Conservation (phyloP, 1,140 invertebrate genomes). For the Eupeodes corollae region DNA sequence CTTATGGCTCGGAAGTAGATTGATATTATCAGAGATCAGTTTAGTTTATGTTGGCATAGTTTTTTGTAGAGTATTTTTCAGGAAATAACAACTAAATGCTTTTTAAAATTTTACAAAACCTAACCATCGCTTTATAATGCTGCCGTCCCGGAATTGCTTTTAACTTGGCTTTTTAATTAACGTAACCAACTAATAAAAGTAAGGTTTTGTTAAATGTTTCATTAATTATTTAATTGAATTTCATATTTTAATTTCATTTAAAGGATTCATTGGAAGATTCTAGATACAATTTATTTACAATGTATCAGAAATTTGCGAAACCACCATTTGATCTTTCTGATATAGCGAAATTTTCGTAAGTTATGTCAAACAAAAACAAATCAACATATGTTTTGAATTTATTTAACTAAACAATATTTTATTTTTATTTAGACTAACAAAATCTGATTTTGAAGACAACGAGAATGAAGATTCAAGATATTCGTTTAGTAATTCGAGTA, state of each 20-base stretch:
- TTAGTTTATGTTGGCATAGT: not conserved
- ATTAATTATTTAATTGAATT: too few species aligned
- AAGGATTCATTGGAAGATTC: conserved; percentile 34
- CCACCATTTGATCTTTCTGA: conserved; percentile 35
- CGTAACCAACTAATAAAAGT: too few species aligned
- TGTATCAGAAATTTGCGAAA: conserved; percentile 36
- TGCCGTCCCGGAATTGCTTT: too few species aligned
- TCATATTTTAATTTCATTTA: not conserved
- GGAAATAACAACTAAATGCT: not conserved
- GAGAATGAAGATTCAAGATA: conserved; percentile 56
- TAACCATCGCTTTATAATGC: too few species aligned
- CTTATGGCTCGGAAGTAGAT: too few species aligned
- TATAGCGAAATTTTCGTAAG: conserved; percentile 35
- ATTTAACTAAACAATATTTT: not conserved
- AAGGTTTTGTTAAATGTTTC: too few species aligned
- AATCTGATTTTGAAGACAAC: conserved; percentile 36
- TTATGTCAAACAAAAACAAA: conserved; percentile 3
- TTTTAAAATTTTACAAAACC: not conserved
- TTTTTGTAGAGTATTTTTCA: not conserved
- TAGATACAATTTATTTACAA: conserved; percentile 34
- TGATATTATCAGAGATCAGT: too few species aligned
- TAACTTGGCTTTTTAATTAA: too few species aligned
- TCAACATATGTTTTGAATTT: not conserved
- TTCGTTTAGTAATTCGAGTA: conserved; percentile 62
- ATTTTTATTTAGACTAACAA: not conserved